A percentile compares a stretch with the other conserved stretches of the same genome.
These are phyloP conservation scores for Siniperca chuatsi DNA, from an alignment of 2,113 vertebrate species.

Conservation along the genomic window DNA sequence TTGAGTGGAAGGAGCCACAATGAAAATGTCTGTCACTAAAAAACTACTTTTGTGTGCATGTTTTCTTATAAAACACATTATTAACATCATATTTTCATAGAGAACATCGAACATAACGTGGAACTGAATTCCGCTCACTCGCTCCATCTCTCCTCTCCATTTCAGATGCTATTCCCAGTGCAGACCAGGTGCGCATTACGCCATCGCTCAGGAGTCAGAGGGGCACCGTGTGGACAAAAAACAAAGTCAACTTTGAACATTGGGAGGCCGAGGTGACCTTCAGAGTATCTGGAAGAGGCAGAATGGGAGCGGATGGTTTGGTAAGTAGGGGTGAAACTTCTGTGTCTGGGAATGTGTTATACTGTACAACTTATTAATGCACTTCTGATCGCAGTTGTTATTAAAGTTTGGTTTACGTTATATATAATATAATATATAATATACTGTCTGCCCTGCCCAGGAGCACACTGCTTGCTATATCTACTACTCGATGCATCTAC, in stretches of 20 bases:
- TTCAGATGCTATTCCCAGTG: slow-evolving; percentile 94
- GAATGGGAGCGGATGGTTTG: slow-evolving; percentile 96
- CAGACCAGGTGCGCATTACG: slow-evolving; percentile 95
- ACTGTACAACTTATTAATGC: background rate
- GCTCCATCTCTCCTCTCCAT: background rate
- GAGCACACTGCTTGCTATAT: too few relatives aligned
- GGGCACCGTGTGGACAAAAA: slow-evolving; percentile 95
- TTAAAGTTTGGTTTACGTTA: background rate
- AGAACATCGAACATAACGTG: background rate
- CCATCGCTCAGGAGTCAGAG: slow-evolving; percentile 95
- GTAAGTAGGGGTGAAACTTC: slow-evolving; percentile 75
- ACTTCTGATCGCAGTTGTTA: background rate
- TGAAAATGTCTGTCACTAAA: background rate
- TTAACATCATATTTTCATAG: background rate
- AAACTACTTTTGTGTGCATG: background rate
- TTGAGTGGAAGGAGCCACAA: background rate
- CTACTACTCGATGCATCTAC: background rate
- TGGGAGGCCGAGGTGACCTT: slow-evolving; percentile 97
- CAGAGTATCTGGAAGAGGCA: slow-evolving; percentile 93
- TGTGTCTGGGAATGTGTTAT: background rate
- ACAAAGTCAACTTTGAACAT: slow-evolving; percentile 86
- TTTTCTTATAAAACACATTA: background rate
- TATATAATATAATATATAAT: too few relatives aligned
- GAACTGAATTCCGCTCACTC: background rate
- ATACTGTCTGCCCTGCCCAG: too few relatives aligned